phyloP scores from a whole-genome alignment of 2,797 vertebrate genomes.

The Cyprinella venusta region DNA sequence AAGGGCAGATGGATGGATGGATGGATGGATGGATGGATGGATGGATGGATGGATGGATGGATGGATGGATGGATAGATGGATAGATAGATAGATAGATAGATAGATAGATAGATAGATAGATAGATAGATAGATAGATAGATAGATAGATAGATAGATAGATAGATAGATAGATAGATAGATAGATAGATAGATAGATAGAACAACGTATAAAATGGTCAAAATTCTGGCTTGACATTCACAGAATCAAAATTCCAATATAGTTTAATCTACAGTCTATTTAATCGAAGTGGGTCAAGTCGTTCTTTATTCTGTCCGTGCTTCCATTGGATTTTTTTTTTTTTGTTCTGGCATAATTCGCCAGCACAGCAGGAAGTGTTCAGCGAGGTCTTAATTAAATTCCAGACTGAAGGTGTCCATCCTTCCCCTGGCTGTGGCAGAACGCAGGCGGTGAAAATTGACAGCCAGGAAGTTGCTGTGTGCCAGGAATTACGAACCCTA shows the following conservation, averaged over 20 bases:
- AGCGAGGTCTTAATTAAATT: slow-evolving; percentile 64
- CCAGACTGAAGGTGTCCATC: slow-evolving; percentile 49
- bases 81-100: no score
- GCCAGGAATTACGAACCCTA: slow-evolving; percentile 54
- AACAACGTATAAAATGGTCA: background rate
- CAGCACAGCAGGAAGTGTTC: slow-evolving; percentile 18
- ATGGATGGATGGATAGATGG: no score
- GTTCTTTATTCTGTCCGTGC: slow-evolving; percentile 6
- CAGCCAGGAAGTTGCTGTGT: slow-evolving; percentile 32
- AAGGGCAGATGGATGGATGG: background rate
- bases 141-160: no score
- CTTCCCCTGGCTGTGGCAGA: slow-evolving; percentile 46
- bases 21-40: background rate
- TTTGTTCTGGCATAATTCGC: slow-evolving; percentile 24
- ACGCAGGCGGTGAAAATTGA: slow-evolving; percentile 41
- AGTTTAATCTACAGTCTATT: background rate
- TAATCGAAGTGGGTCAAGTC: slow-evolving; percentile 28
- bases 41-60: no score
- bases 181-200: no score
- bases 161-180: no score
- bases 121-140: no score
- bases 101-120: no score
- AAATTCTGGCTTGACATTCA: background rate
- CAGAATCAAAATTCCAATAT: background rate
- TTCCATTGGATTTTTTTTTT: background rate